A percentile compares a stretch with the other conserved stretches of the same genome.
Conservation (phyloP, 2,113 vertebrate species). For the Menura novaehollandiae region DNA sequence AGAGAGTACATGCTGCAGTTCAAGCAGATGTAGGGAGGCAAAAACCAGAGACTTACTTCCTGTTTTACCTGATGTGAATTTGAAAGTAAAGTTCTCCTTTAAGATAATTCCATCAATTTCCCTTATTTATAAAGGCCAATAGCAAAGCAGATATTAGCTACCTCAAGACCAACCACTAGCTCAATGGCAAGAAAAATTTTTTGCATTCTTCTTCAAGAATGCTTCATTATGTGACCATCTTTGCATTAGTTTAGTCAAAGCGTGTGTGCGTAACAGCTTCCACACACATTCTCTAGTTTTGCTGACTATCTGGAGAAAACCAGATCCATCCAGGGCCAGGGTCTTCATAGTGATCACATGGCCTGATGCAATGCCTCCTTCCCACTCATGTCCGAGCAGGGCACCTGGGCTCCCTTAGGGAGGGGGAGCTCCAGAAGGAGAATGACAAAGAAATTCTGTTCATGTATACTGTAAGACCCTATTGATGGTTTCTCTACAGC, state of each 20-base stretch:
- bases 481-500: not conserved
- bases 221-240: not conserved
- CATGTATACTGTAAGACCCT: not conserved
- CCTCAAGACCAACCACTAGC: not conserved
- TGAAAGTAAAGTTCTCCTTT: not conserved
- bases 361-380: not conserved
- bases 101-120: not conserved
- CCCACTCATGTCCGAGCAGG: rapidly evolving
- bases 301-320: not conserved
- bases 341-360: not conserved
- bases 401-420: not conserved
- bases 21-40: not conserved
- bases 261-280: not conserved
- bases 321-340: not conserved
- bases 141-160: not conserved
- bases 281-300: not conserved
- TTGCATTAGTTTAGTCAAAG: not conserved
- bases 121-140: not conserved
- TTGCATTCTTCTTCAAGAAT: not conserved
- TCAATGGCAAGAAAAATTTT: not conserved
- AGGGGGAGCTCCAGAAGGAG: not conserved
- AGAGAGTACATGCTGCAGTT: not conserved
- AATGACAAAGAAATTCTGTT: not conserved
- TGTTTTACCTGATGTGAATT: not conserved
- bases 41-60: not conserved